Percentiles rank a stretch among this genome's conserved stretches.
Conservation (phyloP, 2,113 vertebrate species). For the Dryoscopus gambensis region DNA sequence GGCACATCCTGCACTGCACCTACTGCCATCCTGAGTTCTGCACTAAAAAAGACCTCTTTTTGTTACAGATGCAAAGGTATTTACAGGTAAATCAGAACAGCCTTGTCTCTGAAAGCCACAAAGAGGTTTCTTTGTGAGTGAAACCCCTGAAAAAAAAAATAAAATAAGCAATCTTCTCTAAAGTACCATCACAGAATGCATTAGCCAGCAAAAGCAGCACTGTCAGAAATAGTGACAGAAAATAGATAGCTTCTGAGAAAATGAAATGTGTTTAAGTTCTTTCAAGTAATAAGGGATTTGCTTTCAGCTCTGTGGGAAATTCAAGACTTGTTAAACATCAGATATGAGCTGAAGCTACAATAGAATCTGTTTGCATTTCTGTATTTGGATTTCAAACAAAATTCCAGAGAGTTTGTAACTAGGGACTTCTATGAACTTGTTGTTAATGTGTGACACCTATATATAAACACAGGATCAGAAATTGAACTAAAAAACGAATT, state of each 20-base stretch:
- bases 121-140: background rate
- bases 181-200: background rate
- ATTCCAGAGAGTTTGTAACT: background rate
- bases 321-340: background rate
- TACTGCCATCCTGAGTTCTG: background rate
- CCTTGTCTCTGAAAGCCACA: background rate
- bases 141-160: background rate
- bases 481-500: background rate
- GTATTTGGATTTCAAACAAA: background rate
- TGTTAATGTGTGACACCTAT: background rate
- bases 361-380: background rate
- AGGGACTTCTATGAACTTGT: background rate
- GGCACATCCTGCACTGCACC: background rate
- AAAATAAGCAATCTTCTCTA: background rate
- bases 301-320: background rate
- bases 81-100: background rate
- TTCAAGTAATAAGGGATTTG: background rate
- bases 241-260: background rate
- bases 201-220: background rate
- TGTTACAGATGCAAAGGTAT: background rate
- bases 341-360: background rate
- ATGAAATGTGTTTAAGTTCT: background rate
- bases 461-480: background rate
- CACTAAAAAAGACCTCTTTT: background rate
- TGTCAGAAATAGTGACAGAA: background rate